Base-by-base conservation (phyloP, 2,113 vertebrate genomes). In the Triplophysa siluroides region DNA sequence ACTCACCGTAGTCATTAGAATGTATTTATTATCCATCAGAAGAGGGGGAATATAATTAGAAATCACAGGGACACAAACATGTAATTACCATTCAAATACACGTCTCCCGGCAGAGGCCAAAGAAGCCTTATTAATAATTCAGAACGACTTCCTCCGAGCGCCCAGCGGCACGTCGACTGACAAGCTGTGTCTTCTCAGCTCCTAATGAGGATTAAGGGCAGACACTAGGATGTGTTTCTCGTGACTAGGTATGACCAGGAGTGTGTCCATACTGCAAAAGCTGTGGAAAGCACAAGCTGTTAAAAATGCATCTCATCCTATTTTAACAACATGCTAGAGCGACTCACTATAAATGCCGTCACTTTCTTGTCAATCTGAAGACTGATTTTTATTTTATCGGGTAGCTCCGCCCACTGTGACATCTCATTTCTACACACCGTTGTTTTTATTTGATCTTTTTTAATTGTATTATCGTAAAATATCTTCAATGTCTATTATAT, bases 171-270 rank as follows among this genome's bases (percentile, higher is more conserved):
- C n/a, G 68, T 60, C 21, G 60, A 78, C 65, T 80, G 67, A 83
- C 78, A 80, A 76, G 68, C 29, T 69, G 76, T 71, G 79, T 78
- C 70, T 62, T 50, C 70, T 33, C 76, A 23, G 78, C 63, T 85
- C 76, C 82, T 82, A 86, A 88, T 87, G 72, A 88, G 87, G 86
- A 90, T 89, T 81, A 87, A 87, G 66, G 70, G 72, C 41, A 58
- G 80, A 82, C 72, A 83, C 50, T 13, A 68, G 61, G 29, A 84
- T 47, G 75, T 69, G 38, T 69, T 84, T 78, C 26, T 62, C 56
- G 64, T 83, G 74, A 78, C 82, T 71, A 65, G 54, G 41, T 5
- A 21, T 29, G 73, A 54, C 62, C 58, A 13, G 12, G 11, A 56
- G 19, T 81, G 71, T 66, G 33, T 43, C 71, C 54, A 43, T 61